These are phyloP conservation scores for Drosophila meridiana DNA, from an alignment of 2,888 invertebrate species.

Conservation along the genomic window DNA sequence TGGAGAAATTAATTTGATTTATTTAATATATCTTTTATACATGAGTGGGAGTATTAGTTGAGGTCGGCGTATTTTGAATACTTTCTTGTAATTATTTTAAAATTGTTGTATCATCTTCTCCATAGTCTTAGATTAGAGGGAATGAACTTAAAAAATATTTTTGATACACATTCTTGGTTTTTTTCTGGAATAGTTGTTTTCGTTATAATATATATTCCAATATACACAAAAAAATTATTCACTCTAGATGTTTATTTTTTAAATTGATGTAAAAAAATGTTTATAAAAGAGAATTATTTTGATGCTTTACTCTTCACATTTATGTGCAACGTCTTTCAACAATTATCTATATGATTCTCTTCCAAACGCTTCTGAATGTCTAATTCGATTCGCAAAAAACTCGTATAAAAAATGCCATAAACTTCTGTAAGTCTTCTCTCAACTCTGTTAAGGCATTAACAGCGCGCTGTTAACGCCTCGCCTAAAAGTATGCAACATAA, in stretches of 20 bases:
- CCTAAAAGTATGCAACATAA: slow-evolving; percentile 64
- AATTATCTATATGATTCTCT: not conserved
- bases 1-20: not conserved
- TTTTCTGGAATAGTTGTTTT: too few species aligned
- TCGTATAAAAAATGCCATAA: not conserved
- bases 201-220: too few species aligned
- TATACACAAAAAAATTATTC: too few species aligned
- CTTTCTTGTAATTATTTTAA: too few species aligned
- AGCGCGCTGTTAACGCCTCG: slow-evolving; percentile 7
- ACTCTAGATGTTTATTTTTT: too few species aligned
- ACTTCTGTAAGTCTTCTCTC: not conserved
- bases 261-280: not conserved
- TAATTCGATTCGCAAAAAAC: not conserved
- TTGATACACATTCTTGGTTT: too few species aligned
- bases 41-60: not conserved
- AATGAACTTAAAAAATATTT: too few species aligned
- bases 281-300: not conserved
- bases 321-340: not conserved
- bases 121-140: too few species aligned
- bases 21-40: not conserved
- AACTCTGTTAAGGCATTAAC: slow-evolving; percentile 3
- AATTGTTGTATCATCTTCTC: too few species aligned
- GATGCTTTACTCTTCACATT: not conserved
- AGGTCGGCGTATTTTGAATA: not conserved
- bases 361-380: not conserved